phyloP scores from a whole-genome alignment of 2,797 vertebrate genomes.

The Valencia hispanica region DNA sequence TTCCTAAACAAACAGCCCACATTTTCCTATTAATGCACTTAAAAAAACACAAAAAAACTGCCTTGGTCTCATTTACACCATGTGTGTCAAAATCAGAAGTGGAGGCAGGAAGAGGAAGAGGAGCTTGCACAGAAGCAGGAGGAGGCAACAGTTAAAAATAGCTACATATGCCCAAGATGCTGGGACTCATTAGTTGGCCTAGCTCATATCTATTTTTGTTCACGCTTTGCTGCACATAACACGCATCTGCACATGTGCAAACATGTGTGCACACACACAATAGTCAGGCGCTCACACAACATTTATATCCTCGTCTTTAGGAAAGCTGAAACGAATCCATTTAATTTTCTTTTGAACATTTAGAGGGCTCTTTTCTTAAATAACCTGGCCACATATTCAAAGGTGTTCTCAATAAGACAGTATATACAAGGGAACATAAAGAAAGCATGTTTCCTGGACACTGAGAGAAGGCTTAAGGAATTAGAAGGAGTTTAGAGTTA shows the following conservation, averaged over 20 bases:
- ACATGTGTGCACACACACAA: constrained; percentile 22
- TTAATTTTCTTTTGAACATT: constrained; percentile 9
- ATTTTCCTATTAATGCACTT: neutral
- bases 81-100: constrained; percentile 33
- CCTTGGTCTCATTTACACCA: neutral
- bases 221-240: constrained; percentile 37
- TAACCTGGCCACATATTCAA: neutral
- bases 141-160: constrained; percentile 71
- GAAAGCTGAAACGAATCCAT: neutral
- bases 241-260: constrained; percentile 27
- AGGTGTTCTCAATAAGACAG: constrained; percentile 16
- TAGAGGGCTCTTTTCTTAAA: neutral
- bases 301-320: neutral
- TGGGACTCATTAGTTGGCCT: constrained; percentile 71
- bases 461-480: constrained; percentile 75
- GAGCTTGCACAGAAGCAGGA: constrained; percentile 48
- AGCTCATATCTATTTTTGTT: constrained; percentile 69
- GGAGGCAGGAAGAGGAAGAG: constrained; percentile 21
- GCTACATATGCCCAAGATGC: constrained; percentile 63
- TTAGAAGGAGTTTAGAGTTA: constrained; percentile 81
- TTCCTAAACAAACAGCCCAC: too few species aligned
- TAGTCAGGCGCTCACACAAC: neutral
- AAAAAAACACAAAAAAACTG: neutral
- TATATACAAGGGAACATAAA: constrained; percentile 37
- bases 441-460: constrained; percentile 72